Base-by-base conservation (phyloP, 2,888 invertebrate species). In the Hymenopus coronatus region DNA sequence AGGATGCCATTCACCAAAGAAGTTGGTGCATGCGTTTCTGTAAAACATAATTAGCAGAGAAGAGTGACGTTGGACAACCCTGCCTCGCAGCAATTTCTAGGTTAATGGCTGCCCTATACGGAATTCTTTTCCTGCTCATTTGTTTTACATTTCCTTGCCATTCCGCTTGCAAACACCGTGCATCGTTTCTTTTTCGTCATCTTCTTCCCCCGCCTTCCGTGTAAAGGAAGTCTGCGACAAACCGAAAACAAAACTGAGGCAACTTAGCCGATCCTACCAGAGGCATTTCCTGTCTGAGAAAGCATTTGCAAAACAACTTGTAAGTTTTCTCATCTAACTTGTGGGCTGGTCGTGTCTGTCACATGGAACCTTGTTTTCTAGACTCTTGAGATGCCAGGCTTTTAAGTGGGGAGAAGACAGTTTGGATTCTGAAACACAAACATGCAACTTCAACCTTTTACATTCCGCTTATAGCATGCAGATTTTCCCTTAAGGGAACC, bases 291-390 rank as follows among this genome's bases (percentile, higher is more conserved):
- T 82, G 81, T 83, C 84, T 82, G 81, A 82, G 46, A 82, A 89
- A 84, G 89, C 89, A 89, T 89, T 89, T 90, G 86, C 89, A 84
- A 87, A 89, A 89, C 91, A 91, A 91, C 91, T 91, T 91, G 91
- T 90, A 92, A 92, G 92, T 92, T 92, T 92, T 92, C 91, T 91
- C 92, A 92, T 92, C 92, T 92, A 92, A 92, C 91, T 92, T 92
- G 86, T 87, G 84, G 81, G 82, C 83, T 28, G 83, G 83, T 28
- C 83, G 83, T 83, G 83, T 28, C 83, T 83, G 83, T 83, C 28
- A 83, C 83, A 27, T 27, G 83, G n/a, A 28, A 83, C 83, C 83
- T 14, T n/a, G 83, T n/a, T 83, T 70, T 20, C 54, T 70, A 70
- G 20, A 70, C 54, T 70, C 54, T 70, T 70, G 28, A 27, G 83